Evolutionary conservation across 2,888 invertebrate genomes (phyloP).

Genomic region (Aspidiotus rigidus): DNA sequence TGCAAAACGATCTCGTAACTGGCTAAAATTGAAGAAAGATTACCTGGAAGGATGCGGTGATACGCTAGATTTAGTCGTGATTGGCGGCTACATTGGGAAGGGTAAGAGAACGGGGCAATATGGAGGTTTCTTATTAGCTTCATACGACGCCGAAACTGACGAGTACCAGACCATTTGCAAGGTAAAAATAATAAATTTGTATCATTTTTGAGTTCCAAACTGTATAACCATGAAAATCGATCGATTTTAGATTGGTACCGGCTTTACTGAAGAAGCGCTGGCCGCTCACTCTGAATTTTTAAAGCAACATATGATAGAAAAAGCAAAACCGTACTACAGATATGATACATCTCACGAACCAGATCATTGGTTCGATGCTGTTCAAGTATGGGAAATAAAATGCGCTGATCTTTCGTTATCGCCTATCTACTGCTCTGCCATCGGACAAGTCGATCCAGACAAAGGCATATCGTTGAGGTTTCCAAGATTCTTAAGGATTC

Average conservation of each 20-base stretch:
- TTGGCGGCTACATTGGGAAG: slow-evolving; percentile 87
- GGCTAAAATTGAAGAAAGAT: slow-evolving; percentile 96
- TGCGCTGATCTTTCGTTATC: slow-evolving; percentile 96
- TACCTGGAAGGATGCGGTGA: slow-evolving; percentile 95
- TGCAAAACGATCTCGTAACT: slow-evolving; percentile 85
- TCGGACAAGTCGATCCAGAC: slow-evolving; percentile 75
- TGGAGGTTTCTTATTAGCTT: slow-evolving; percentile 91
- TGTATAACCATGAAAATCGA: background rate
- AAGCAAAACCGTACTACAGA: slow-evolving; percentile 69
- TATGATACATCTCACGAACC: slow-evolving; percentile 65
- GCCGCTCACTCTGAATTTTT: slow-evolving; percentile 65
- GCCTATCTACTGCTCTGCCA: slow-evolving; percentile 82
- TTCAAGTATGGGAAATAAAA: slow-evolving; percentile 90
- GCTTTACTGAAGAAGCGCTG: slow-evolving; percentile 87
- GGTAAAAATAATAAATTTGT: slow-evolving; percentile 45
- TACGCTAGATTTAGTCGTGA: slow-evolving; percentile 87
- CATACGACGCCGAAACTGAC: slow-evolving; percentile 80
- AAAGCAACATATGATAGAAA: slow-evolving; percentile 61
- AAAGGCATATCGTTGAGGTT: slow-evolving; percentile 92
- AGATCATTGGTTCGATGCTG: slow-evolving; percentile 82
- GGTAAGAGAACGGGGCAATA: slow-evolving; percentile 87
- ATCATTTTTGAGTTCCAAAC: background rate
- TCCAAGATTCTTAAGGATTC: slow-evolving; percentile 79
- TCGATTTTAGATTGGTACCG: slow-evolving; percentile 65
- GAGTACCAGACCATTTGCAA: slow-evolving; percentile 89